Base-by-base conservation (phyloP, 1,140 invertebrate genomes). In the Formica selysi region DNA sequence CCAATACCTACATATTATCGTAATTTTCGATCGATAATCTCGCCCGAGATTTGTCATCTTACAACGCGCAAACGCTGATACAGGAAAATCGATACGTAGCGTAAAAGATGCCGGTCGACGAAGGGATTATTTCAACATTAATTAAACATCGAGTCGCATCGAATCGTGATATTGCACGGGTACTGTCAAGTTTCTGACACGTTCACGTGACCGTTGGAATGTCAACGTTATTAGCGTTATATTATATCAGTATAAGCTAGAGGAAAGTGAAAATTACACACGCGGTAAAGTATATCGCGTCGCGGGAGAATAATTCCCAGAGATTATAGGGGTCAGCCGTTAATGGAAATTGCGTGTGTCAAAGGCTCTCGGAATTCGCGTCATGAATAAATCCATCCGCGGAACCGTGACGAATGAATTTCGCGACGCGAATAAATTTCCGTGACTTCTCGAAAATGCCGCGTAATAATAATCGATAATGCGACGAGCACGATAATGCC, bases 311-410 rank as follows among this genome's bases (percentile, higher is more conserved):
- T 26, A 29, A 61, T 61, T 76, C 54, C 36, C 26, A 4, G 8
- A 0, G 8, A 61, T 22, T 4, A 29, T 6, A 48, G 19, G 13
- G 13, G 10, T 38, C 13, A 36, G n/a, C 32, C 13, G 36, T 22
- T 79, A 54, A 68, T 54, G 13, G 0, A 51, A 70, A 80, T 80
- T 41, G 67, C 32, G 26, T n/a, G 61, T 13, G 76, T 54, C 32
- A 68, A 13, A 19, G 62, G 10, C n/a, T 22, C 6, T 3, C 44
- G 29, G 13, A n/a, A 1, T 5, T 5, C 2, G 16, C 22, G n/a
- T 36, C 16, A 70, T 80, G 44, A 80, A 80, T 57, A 79, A 79
- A 54, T 10, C 32, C n/a, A 51, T 78, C 1, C 44, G 13, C 22
- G 26, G 5, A 67, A 16, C 5, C n/a, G 16, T 68, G 48, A 80